Evolutionary conservation across 2,888 invertebrate genomes (phyloP).

Genomic region (Eulithis prunata): DNA sequence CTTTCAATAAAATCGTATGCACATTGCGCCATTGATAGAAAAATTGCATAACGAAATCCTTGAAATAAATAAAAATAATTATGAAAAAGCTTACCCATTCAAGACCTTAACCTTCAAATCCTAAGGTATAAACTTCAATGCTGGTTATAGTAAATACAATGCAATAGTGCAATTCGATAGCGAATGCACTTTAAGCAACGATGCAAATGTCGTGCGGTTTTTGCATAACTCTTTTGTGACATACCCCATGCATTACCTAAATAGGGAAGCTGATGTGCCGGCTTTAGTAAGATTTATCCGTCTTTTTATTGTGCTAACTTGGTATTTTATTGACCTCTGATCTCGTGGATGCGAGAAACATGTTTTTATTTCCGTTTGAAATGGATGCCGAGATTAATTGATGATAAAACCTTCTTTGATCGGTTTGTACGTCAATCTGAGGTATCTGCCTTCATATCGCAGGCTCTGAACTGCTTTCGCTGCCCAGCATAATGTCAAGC

Average conservation of each 20-base stretch:
- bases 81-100: not conserved
- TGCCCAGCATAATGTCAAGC: too few relatives aligned
- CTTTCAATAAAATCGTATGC: conserved; percentile 9
- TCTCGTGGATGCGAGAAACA: too few relatives aligned
- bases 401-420: too few relatives aligned
- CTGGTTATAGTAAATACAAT: conserved; percentile 15
- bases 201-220: conserved; percentile 49
- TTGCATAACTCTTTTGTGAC: conserved; percentile 65
- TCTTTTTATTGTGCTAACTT: not conserved
- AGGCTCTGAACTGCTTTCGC: too few relatives aligned
- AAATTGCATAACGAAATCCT: conserved; percentile 20
- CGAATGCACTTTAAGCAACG: conserved; percentile 35
- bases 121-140: conserved; percentile 24
- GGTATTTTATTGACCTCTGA: too few relatives aligned
- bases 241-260: conserved; percentile 46
- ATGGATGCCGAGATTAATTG: too few relatives aligned
- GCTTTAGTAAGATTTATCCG: conserved; percentile 8
- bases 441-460: too few relatives aligned
- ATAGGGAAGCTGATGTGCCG: conserved; percentile 1
- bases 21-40: conserved; percentile 1
- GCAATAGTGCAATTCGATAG: conserved; percentile 29
- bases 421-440: too few relatives aligned
- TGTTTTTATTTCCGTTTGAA: too few relatives aligned
- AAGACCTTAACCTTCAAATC: conserved; percentile 14
- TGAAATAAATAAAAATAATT: conserved; percentile 6